phyloP scores from a whole-genome alignment of 2,113 vertebrate species.

The Melanerpes aurifrons region DNA sequence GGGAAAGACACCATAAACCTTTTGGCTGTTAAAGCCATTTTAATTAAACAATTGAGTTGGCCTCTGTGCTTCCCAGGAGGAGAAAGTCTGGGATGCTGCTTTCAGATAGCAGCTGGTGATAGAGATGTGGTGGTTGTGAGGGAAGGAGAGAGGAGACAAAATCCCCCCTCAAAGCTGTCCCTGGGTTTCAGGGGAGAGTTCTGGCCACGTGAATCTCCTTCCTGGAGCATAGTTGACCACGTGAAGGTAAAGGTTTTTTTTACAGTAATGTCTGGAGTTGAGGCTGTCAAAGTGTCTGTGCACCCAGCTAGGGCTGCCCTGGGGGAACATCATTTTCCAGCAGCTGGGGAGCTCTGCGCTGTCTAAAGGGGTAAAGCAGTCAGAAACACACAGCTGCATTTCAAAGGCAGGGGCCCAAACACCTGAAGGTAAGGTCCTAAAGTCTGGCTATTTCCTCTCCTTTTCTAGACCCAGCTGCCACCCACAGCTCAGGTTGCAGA shows the following conservation, averaged over 20 bases:
- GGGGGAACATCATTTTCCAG: not conserved
- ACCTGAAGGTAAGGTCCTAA: not conserved
- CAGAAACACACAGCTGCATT: not conserved
- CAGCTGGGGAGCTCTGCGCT: not conserved
- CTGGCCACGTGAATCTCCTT: not conserved
- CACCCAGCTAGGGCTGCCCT: rapidly evolving
- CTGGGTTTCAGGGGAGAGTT: not conserved
- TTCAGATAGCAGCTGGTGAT: not conserved
- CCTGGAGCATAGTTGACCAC: not conserved
- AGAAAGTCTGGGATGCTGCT: not conserved
- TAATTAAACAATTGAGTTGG: not conserved
- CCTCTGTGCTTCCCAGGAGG: not conserved
- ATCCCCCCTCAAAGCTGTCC: rapidly evolving
- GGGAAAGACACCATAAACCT: not conserved
- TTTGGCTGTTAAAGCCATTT: not conserved
- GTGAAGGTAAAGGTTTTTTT: not conserved
- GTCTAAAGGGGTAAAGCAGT: not conserved
- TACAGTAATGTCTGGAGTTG: not conserved
- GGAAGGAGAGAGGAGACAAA: not conserved
- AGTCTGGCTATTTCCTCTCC: not conserved
- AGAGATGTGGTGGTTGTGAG: rapidly evolving
- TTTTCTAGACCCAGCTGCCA: not conserved
- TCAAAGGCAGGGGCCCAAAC: not conserved
- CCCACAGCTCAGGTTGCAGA: not conserved
- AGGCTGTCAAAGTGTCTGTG: not conserved